These are phyloP conservation scores for Leptodirus hochenwartii DNA, from an alignment of 2,888 invertebrate genomes.

Conservation along the genomic window DNA sequence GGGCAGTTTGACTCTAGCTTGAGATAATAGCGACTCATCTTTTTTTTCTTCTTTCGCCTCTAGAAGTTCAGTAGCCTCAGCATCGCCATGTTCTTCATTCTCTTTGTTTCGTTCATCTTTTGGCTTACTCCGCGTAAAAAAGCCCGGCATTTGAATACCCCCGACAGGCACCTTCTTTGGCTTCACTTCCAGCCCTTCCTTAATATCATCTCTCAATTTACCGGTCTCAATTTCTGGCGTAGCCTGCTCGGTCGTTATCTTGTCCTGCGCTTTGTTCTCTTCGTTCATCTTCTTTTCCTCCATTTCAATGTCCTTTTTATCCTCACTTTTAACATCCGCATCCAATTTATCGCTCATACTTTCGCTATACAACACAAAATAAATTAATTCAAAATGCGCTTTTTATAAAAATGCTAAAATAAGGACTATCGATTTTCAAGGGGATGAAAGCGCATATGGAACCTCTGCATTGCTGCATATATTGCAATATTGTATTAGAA, in stretches of 20 bases:
- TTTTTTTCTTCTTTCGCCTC: slow-evolving; percentile 20
- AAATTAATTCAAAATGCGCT: too few relatives aligned
- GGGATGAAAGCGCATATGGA: too few relatives aligned
- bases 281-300: slow-evolving; percentile 43
- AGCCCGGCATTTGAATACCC: slow-evolving; percentile 76
- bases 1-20: slow-evolving; percentile 30
- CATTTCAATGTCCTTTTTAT: slow-evolving; percentile 46
- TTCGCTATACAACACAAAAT: too few relatives aligned
- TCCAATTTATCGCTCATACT: too few relatives aligned
- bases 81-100: slow-evolving; percentile 13
- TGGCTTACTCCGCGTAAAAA: slow-evolving; percentile 60
- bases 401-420: too few relatives aligned
- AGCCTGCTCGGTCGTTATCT: slow-evolving; percentile 22
- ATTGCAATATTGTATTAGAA: too few relatives aligned
- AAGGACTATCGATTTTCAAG: too few relatives aligned
- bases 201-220: slow-evolving; percentile 5
- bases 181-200: slow-evolving; percentile 36
- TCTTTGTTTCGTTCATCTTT: slow-evolving; percentile 36
- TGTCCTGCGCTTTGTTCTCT: slow-evolving; percentile 37
- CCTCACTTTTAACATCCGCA: too few relatives aligned
- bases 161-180: slow-evolving; percentile 73
- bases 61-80: slow-evolving; percentile 25
- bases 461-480: too few relatives aligned
- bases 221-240: slow-evolving; percentile 24
- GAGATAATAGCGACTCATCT: slow-evolving; percentile 22